Percentiles rank a stretch among this genome's conserved stretches.
Evolutionary conservation across 2,113 vertebrate genomes (phyloP).

Genomic region (Dicrurus megarhynchus): DNA sequence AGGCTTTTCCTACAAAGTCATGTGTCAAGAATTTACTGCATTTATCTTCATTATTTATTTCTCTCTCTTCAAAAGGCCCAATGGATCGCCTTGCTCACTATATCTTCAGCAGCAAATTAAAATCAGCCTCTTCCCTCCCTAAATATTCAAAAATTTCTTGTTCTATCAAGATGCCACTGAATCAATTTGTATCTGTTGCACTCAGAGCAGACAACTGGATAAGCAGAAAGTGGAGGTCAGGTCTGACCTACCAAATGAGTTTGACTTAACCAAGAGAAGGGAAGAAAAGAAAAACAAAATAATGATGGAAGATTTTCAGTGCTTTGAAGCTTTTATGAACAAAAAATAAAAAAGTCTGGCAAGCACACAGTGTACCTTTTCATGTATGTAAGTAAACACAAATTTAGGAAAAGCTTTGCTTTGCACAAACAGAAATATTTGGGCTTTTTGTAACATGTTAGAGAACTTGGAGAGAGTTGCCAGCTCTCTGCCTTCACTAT

Average conservation of each 20-base stretch:
- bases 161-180: not conserved
- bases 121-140: not conserved
- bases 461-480: not conserved
- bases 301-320: not conserved
- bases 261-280: not conserved
- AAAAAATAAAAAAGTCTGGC: not conserved
- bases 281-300: not conserved
- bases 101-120: constrained; percentile 1
- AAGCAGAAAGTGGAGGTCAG: not conserved
- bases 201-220: not conserved
- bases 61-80: not conserved
- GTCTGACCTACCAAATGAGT: not conserved
- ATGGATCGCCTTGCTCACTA: not conserved
- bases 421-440: not conserved
- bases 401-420: not conserved
- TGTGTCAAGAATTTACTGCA: constrained; percentile 33
- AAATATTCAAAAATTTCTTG: not conserved
- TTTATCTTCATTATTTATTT: constrained; percentile 18
- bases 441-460: not conserved
- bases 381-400: not conserved
- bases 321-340: not conserved
- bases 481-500: not conserved
- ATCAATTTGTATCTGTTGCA: not conserved
- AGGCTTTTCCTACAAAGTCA: not conserved
- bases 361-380: not conserved